phyloP scores from a whole-genome alignment of 1,140 invertebrate genomes.

The Aphidius gifuensis region DNA sequence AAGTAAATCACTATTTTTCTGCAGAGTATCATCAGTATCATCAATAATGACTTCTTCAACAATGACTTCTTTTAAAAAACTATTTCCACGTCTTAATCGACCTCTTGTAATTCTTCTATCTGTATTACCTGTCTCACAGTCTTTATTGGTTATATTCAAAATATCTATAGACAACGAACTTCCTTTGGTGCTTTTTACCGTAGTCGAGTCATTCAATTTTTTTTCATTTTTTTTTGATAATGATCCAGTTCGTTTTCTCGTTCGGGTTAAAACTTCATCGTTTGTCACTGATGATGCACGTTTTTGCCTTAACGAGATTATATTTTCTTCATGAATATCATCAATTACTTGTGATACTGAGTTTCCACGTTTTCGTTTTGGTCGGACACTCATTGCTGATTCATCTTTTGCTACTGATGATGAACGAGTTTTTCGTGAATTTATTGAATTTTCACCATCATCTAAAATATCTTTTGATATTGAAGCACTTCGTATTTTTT shows the following conservation, averaged over 20 bases:
- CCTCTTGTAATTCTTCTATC: not conserved
- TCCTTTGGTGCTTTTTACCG: slow-evolving; percentile 20
- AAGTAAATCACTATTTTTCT: not conserved
- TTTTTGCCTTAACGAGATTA: not conserved
- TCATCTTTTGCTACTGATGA: not conserved
- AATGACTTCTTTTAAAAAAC: slow-evolving; percentile 32
- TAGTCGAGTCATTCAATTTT: not conserved
- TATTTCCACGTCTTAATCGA: slow-evolving; percentile 14
- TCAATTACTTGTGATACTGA: not conserved
- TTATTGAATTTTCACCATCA: not conserved
- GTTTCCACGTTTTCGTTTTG: not conserved
- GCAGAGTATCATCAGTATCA: not conserved
- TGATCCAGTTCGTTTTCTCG: slow-evolving; percentile 28
- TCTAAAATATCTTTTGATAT: slow-evolving; percentile 22
- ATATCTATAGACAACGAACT: slow-evolving; percentile 38
- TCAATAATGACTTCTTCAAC: slow-evolving; percentile 24
- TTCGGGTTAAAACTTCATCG: slow-evolving; percentile 3
- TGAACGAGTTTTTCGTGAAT: not conserved
- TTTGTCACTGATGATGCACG: slow-evolving; percentile 12
- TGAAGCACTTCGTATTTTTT: slow-evolving; percentile 19
- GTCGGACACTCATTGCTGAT: not conserved
- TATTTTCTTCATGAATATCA: not conserved
- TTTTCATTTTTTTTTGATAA: slow-evolving; percentile 26
- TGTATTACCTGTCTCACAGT: too few species aligned
- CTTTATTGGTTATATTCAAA: not conserved